Evolutionary conservation across 64 coral and sea anemone species (phyloP).

Genomic region (Montipora efflorescens): DNA sequence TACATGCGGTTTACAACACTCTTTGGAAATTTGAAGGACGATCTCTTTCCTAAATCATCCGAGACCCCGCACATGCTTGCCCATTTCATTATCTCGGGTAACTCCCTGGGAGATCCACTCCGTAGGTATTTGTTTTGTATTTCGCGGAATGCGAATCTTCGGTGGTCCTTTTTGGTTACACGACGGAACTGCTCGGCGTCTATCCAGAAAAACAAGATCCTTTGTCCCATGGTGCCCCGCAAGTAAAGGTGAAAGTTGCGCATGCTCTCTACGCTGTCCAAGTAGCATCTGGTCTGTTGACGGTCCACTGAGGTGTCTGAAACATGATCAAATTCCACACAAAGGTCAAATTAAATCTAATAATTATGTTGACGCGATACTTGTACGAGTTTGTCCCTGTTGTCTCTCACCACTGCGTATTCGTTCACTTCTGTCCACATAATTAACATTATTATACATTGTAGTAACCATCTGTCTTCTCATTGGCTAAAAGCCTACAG

Average conservation of each 20-base stretch:
- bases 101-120: constrained; percentile 66
- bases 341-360: background rate
- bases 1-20: constrained; percentile 28
- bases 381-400: too few species aligned
- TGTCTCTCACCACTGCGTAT: too few species aligned
- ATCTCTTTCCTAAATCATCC: background rate
- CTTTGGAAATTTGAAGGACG: constrained; percentile 34
- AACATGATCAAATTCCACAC: background rate
- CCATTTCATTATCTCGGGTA: constrained; percentile 88
- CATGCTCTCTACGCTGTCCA: constrained; percentile 72
- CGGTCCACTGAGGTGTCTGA: constrained; percentile 4
- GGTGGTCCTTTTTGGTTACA: constrained; percentile 68
- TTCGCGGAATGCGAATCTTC: constrained; percentile 83
- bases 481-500: too few species aligned
- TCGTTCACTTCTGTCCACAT: too few species aligned
- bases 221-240: constrained; percentile 71
- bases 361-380: too few species aligned
- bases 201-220: constrained; percentile 78
- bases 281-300: background rate
- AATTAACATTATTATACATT: too few species aligned
- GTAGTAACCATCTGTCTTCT: too few species aligned
- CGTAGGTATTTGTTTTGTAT: constrained; percentile 90
- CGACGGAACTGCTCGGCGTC: constrained; percentile 79
- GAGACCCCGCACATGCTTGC: constrained; percentile 51
- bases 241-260: constrained; percentile 71